Evolutionary conservation across 2,888 invertebrate species (phyloP).

Genomic region (Listrodromus nycthemerus): DNA sequence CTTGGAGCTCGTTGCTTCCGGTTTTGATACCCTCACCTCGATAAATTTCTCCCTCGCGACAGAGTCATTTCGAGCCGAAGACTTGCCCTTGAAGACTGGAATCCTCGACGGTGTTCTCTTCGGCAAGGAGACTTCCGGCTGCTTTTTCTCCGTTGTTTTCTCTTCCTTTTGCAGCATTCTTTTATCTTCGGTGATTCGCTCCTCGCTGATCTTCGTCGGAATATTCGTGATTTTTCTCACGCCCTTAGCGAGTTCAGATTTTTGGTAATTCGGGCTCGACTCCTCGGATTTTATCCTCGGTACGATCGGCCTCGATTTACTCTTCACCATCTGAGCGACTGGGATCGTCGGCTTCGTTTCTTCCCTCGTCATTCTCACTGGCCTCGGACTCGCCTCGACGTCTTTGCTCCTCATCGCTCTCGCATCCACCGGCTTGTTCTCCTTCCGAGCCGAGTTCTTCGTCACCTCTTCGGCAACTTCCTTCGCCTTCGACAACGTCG

Average conservation of each 20-base stretch:
- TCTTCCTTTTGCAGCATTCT: background rate
- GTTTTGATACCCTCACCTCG: constrained; percentile 59
- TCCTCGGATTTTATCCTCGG: constrained; percentile 51
- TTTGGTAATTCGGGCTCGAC: constrained; percentile 26
- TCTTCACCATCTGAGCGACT: constrained; percentile 29
- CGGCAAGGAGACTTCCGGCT: background rate
- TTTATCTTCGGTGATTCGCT: constrained; percentile 26
- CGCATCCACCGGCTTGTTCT: background rate
- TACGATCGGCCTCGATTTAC: constrained; percentile 43
- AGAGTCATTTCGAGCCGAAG: constrained; percentile 69
- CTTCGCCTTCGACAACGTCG: constrained; percentile 68
- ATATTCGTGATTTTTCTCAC: constrained; percentile 60
- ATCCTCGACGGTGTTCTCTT: constrained; percentile 74
- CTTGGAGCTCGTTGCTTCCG: constrained; percentile 24
- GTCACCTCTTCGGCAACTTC: constrained; percentile 63
- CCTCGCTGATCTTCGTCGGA: constrained; percentile 51
- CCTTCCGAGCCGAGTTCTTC: constrained; percentile 53
- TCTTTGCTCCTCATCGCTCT: constrained; percentile 26
- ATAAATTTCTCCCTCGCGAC: constrained; percentile 60
- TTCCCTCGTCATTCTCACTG: constrained; percentile 7
- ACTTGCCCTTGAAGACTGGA: constrained; percentile 74
- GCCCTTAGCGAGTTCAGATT: background rate
- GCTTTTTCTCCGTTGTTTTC: constrained; percentile 16
- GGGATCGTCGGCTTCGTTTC: background rate
- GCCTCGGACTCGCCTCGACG: background rate